Evolutionary conservation across 2,888 invertebrate genomes (phyloP).

Genomic region (Sinodicranocentrus sp.): DNA sequence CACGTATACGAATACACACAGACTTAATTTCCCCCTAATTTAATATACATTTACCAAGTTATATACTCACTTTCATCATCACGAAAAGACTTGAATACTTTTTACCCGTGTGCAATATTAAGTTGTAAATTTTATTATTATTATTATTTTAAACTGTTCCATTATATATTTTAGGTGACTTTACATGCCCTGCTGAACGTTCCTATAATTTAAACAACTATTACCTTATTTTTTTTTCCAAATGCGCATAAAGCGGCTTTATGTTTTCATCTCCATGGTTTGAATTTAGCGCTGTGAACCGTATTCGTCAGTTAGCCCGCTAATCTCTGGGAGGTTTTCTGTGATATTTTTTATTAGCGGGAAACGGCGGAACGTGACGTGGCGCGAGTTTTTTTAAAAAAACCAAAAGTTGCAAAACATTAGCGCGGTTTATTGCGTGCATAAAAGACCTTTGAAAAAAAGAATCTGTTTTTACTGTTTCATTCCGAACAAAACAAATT

Average conservation of each 20-base stretch:
- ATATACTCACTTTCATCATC: too few relatives aligned
- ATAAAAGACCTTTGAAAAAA: background rate
- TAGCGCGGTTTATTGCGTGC: background rate
- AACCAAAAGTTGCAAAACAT: background rate
- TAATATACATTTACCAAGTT: too few relatives aligned
- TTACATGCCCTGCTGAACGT: background rate
- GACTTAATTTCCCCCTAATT: too few relatives aligned
- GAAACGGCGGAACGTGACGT: background rate
- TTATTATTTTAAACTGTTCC: background rate
- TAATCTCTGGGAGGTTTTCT: slow-evolving; percentile 26
- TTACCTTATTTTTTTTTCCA: background rate
- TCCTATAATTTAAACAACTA: background rate
- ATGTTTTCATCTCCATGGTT: background rate
- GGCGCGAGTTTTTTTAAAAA: background rate
- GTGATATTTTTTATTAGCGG: slow-evolving; percentile 12
- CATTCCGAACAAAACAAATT: background rate
- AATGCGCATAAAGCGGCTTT: background rate
- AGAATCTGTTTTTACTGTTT: background rate
- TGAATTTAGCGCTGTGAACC: background rate
- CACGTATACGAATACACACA: background rate
- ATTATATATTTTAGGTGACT: background rate
- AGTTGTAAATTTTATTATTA: background rate
- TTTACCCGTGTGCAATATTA: slow-evolving; percentile 10
- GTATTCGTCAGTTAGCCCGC: background rate
- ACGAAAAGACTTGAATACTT: background rate